Evolutionary conservation across 2,888 invertebrate species (phyloP), one percentile per base, ranked within the genome.

Genomic region (Drosophila rellima): DNA sequence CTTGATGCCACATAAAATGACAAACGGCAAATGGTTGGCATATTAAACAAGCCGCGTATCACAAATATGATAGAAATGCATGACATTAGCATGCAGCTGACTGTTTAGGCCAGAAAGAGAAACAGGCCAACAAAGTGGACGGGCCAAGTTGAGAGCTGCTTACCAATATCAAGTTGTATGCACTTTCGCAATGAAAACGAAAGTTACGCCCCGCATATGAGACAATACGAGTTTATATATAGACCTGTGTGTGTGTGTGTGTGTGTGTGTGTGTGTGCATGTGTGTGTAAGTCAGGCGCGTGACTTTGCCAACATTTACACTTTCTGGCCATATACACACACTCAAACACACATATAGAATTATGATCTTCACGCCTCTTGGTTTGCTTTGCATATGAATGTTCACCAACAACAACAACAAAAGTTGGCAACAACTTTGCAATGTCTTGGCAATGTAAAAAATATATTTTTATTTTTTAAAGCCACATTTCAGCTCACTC

Each of bases 111-210:
- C 67, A 67, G 67, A 50, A 75, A 62, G 57, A 73, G 70, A 72
- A 76, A 74, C 65, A 71, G 78, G 76, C 73, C 78, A 80, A 64
- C 65, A 37, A 70, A 74, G 55, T 76, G 68, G 31, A 71, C 57
- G 37, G 40, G 70, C 68, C 64, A 67, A 70, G 62, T 60, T 48
- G 47, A 68, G 70, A 64, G 66, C 51, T 26, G 35, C 72, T 70
- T 73, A 80, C 66, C 73, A 83, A 83, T 75, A 83, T 83, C 74
- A 80, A 80, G 68, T 77, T 88, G 84, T 83, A 74, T 86, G 88
- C 89, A 88, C 85, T 86, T 86, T 86, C 85, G 89, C 85, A 86
- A 86, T 88, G 88, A 86, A 86, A 86, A 88, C 88, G 85, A 86
- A 86, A 86, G 85, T 88, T 88, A 84, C 69, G 71, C 74, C 76